phyloP scores from a whole-genome alignment of 2,888 invertebrate genomes.

The Archips xylosteana region DNA sequence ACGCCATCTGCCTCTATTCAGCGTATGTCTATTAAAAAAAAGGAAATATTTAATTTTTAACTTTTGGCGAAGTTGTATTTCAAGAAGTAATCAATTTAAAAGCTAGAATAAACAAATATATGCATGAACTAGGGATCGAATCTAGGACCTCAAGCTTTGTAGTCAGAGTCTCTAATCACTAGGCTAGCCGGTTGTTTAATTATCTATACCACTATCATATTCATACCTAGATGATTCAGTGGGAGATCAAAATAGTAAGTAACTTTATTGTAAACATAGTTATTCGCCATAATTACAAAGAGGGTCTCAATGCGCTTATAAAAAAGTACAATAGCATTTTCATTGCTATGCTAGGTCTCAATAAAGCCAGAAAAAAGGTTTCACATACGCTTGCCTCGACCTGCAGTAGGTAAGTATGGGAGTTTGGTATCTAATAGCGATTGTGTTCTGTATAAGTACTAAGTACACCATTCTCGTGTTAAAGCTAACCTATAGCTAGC shows the following conservation, averaged over 20 bases:
- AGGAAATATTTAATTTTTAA: not conserved
- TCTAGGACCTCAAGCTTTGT: no score
- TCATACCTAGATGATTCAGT: not conserved
- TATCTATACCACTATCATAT: not conserved
- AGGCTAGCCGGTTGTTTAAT: no score
- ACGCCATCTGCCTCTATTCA: not conserved
- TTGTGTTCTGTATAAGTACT: constrained; percentile 22
- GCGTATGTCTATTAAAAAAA: not conserved
- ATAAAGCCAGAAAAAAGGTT: constrained; percentile 22
- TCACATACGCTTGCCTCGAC: constrained; percentile 21
- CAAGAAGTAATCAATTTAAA: not conserved
- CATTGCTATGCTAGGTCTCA: constrained; percentile 15
- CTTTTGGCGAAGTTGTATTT: not conserved
- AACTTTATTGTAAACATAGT: not conserved
- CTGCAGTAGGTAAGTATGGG: not conserved
- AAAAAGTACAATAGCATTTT: constrained; percentile 33
- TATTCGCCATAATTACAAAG: constrained; percentile 9
- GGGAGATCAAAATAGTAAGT: not conserved
- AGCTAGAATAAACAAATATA: no score
- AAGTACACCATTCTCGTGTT: not conserved
- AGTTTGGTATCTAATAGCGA: constrained; percentile 15
- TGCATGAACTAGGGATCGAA: no score
- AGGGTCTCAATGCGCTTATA: constrained; percentile 8
- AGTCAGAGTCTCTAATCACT: no score
- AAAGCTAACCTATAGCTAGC: constrained; percentile 5